These are phyloP conservation scores for Hydraecia micacea DNA, from an alignment of 2,888 invertebrate species.

Conservation along the genomic window DNA sequence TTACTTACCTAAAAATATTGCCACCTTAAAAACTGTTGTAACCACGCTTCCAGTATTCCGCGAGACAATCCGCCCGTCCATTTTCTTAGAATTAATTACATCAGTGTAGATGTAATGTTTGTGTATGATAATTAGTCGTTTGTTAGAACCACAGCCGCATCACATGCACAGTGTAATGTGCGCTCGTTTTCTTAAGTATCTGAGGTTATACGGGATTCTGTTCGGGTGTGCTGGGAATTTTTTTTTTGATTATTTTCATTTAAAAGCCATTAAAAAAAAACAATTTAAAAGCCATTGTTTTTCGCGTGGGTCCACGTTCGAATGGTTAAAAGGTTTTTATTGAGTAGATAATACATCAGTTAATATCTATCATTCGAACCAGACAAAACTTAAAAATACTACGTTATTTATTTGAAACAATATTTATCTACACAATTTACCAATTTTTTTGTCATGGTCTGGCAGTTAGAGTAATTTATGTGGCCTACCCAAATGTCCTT, in stretches of 20 bases:
- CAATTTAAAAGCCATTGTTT: background rate
- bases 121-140: slow-evolving; percentile 72
- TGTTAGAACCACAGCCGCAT: slow-evolving; percentile 63
- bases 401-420: background rate
- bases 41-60: slow-evolving; percentile 30
- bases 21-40: background rate
- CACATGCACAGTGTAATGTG: slow-evolving; percentile 51
- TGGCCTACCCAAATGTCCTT: too few species aligned
- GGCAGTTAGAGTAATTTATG: too few species aligned
- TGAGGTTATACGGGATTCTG: slow-evolving; percentile 41
- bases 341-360: background rate
- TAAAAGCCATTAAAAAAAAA: background rate
- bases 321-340: background rate
- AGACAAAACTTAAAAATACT: background rate
- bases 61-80: slow-evolving; percentile 63
- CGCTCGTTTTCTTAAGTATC: slow-evolving; percentile 60
- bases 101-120: slow-evolving; percentile 71
- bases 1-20: background rate
- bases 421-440: background rate
- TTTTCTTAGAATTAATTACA: slow-evolving; percentile 81
- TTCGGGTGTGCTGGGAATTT: slow-evolving; percentile 12
- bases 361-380: background rate
- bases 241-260: background rate
- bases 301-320: background rate
- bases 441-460: too few species aligned